Evolutionary conservation across 2,797 vertebrate species (phyloP).

Genomic region (Lophius americanus): DNA sequence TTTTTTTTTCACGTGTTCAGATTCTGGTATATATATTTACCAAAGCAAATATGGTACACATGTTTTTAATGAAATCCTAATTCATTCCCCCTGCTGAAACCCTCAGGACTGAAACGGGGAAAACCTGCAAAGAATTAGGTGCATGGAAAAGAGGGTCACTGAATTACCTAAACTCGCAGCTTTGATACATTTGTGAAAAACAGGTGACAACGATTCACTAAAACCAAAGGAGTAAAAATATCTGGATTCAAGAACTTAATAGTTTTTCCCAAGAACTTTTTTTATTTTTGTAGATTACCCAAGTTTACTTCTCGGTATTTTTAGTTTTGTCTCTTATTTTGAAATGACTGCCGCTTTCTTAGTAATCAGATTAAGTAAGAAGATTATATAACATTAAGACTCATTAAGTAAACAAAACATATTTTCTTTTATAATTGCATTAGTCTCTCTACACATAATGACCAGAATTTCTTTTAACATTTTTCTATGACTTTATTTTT

Average conservation of each 20-base stretch:
- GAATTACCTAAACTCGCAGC: constrained; percentile 23
- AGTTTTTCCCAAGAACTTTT: background rate
- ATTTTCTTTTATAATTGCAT: background rate
- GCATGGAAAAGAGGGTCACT: constrained; percentile 37
- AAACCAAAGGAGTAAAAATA: background rate
- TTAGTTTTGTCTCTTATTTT: constrained; percentile 5
- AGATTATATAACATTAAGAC: background rate
- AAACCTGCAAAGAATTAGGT: constrained; percentile 34
- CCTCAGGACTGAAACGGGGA: constrained; percentile 8
- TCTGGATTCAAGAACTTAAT: background rate
- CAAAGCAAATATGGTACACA: constrained; percentile 32
- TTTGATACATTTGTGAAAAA: constrained; percentile 43
- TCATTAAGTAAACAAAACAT: too few relatives aligned
- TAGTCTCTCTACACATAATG: too few relatives aligned
- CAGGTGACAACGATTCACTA: background rate
- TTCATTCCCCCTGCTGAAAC: constrained; percentile 42
- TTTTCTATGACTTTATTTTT: too few relatives aligned
- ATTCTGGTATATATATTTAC: constrained; percentile 12
- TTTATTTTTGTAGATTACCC: too few relatives aligned
- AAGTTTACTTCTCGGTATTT: background rate
- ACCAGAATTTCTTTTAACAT: too few relatives aligned
- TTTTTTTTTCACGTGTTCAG: constrained; percentile 4
- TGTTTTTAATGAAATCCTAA: constrained; percentile 49
- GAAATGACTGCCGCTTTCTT: background rate
- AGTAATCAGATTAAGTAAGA: too few relatives aligned